phyloP scores from a whole-genome alignment of 2,113 vertebrate genomes.

The Phainopepla nitens region DNA sequence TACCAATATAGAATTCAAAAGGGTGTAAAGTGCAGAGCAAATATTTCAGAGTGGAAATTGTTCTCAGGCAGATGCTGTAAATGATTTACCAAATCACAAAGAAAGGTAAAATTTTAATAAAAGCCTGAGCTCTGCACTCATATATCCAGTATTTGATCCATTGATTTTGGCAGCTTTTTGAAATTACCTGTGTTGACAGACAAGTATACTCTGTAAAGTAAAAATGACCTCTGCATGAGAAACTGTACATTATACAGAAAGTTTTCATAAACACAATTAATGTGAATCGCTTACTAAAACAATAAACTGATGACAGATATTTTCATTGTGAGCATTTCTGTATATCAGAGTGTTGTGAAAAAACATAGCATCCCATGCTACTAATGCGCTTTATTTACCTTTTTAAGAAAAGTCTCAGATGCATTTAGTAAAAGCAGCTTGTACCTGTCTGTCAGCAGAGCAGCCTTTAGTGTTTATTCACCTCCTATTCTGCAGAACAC shows the following conservation, averaged over 20 bases:
- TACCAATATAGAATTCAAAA: not conserved
- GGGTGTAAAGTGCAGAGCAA: not conserved
- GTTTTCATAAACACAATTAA: slow-evolving; percentile 52
- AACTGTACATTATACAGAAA: slow-evolving; percentile 13
- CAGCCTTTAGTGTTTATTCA: slow-evolving; percentile 76
- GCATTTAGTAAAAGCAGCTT: slow-evolving; percentile 78
- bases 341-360: slow-evolving; percentile 17
- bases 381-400: slow-evolving; percentile 76
- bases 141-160: slow-evolving; percentile 2
- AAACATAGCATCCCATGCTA: slow-evolving; percentile 29
- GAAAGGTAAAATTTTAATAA: not conserved
- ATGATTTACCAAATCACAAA: not conserved
- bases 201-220: not conserved
- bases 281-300: slow-evolving; percentile 42
- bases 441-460: slow-evolving; percentile 86
- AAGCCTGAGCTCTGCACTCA: not conserved
- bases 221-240: slow-evolving; percentile 49
- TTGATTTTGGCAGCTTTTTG: slow-evolving; percentile 9
- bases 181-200: not conserved
- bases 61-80: slow-evolving; percentile 2
- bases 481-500: slow-evolving; percentile 71
- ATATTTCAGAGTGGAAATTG: not conserved
- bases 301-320: slow-evolving; percentile 62
- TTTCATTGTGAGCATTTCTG: slow-evolving; percentile 40
- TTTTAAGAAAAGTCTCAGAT: slow-evolving; percentile 65